Percentiles rank a stretch among this genome's conserved stretches.
Evolutionary conservation across 2,888 invertebrate species (phyloP).

Genomic region (Eumacrocentrus americanus): DNA sequence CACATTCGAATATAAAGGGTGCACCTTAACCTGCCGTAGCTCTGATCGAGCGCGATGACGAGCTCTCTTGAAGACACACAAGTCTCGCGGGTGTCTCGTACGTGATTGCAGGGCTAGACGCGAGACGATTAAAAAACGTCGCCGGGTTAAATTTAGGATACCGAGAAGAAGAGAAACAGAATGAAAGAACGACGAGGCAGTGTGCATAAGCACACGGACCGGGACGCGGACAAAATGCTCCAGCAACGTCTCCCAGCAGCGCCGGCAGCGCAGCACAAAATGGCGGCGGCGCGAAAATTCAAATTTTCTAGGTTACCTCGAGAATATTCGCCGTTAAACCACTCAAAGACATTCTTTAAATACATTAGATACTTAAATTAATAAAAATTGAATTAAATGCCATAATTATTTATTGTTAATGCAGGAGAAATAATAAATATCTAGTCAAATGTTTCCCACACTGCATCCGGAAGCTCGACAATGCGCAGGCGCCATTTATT

Average conservation of each 20-base stretch:
- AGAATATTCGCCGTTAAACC: too few relatives aligned
- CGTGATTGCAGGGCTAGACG: not conserved
- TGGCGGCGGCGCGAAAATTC: not conserved
- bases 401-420: too few relatives aligned
- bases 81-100: not conserved
- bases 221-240: not conserved
- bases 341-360: too few relatives aligned
- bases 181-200: not conserved
- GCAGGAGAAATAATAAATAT: too few relatives aligned
- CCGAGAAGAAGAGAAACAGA: not conserved
- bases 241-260: not conserved
- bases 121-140: not conserved
- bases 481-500: too few relatives aligned
- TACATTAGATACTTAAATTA: too few relatives aligned
- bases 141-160: conserved; percentile 7
- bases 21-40: not conserved
- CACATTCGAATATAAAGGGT: conserved; percentile 11
- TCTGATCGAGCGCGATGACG: not conserved
- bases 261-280: not conserved
- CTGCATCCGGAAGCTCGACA: too few relatives aligned
- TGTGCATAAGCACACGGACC: not conserved
- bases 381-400: too few relatives aligned
- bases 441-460: too few relatives aligned
- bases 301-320: too few relatives aligned
- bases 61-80: not conserved